Base-by-base conservation (phyloP, 2,113 vertebrate genomes). In the Emberiza fucata region DNA sequence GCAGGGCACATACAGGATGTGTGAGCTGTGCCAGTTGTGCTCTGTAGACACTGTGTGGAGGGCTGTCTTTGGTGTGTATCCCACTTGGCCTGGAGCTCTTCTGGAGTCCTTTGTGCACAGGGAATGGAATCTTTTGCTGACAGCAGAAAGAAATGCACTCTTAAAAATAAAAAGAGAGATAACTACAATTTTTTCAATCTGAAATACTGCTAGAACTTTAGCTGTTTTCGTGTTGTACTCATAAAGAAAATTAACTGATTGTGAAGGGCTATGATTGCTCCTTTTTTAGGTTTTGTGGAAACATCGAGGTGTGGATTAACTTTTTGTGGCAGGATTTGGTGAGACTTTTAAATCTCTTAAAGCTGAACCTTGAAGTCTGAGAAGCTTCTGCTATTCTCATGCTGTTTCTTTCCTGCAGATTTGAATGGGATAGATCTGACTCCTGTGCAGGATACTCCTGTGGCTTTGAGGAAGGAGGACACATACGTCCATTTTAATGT, bases 401-500 rank as follows among this genome's bases (percentile, higher is more conserved):
- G 44, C n/a, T 66, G 10, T 48, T 81, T 92, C 95, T 68, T 82
- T 50, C 86, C 77, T 80, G 48, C 96, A 99, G 99, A 99, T 98
- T 66, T 98, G 96, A 99, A 99, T 72, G 99, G 99, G 64, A 97
- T 99, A 47, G 99, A 99, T 81, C 78, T 99, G 96, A 99, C 99
- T 93, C 99, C 99, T 42, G 98, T 99, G 81, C 99, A 99, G 96
- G 99, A 99, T 61, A 99, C 99, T 13, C 99, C 99, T 5, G 98
- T 99, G 96, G 99, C 99, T 88, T 98, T 98, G 89, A 98, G 98
- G 65, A 99, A 99, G 92, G 99, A 99, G 95, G 99, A 99, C 86
- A 99, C 98, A 0, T 99, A 99, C 51, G 98, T 99, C 95, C 99
- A 99, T 97, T 99, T 99, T 97, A 98, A 98, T 2, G 98, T 99